Evolutionary conservation across 2,888 invertebrate genomes (phyloP), one percentile per base, ranked within the genome.

Genomic region (Taenaris catops): DNA sequence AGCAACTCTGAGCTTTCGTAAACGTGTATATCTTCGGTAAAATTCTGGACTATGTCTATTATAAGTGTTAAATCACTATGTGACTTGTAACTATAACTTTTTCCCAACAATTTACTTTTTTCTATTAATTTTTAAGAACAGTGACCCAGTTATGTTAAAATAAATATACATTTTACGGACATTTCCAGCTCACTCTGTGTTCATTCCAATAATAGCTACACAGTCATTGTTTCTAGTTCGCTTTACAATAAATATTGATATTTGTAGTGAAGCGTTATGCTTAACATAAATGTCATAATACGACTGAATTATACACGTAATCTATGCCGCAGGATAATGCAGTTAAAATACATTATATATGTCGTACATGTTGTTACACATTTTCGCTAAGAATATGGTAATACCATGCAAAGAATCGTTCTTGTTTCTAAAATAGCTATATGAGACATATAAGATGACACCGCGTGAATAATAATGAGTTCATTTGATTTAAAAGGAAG

Each of bases 341-440:
- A 25, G 23, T 36, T 34, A 23, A 11, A 8, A 39, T 21, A 36
- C 33, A 39, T 36, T n/a, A n/a, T n/a, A n/a, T n/a, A n/a, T 36
- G 29, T 36, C 33, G 27, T 28, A 35, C 35, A 33, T 23, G 23
- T 11, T 18, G 32, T 16, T 25, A 21, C 25, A 18, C 29, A 25
- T 40, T 43, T 37, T 34, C 31, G 34, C 26, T 38, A 41, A 38
- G 34, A 26, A 41, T 38, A 39, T 39, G 34, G 8, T 40, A 37
- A 37, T 40, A 24, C 34, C 37, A 40, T 43, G 43, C 36, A 37
- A 37, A 43, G 36, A 33, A 36, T 21, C 23, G 29, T 29, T 37
- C 36, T 40, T 27, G 36, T 31, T 37, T 34, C 26, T 24, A 29
- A 31, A 34, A 34, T 35, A 23, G 28, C 31, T 34, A 17, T 37